Percentiles rank a stretch among this genome's conserved stretches.
These are phyloP conservation scores for Calycopis cecrops DNA, from an alignment of 1,140 invertebrate genomes.

Conservation along the genomic window DNA sequence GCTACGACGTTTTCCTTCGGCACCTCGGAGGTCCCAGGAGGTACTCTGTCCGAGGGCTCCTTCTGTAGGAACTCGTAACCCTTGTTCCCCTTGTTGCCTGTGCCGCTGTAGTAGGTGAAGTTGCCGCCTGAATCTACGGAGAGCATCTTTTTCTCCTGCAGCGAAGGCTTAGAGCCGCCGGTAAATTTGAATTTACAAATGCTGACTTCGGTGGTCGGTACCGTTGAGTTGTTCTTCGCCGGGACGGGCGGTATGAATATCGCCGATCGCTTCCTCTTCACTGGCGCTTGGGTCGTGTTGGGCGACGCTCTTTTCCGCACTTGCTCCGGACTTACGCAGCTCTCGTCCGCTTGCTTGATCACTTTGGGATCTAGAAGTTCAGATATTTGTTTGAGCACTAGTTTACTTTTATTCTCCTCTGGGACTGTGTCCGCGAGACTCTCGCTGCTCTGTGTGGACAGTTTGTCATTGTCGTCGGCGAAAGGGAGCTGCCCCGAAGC, in stretches of 20 bases:
- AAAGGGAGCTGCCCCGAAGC: slow-evolving; percentile 54
- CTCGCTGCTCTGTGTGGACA: slow-evolving; percentile 36
- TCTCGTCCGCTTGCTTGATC: slow-evolving; percentile 46
- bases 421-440: slow-evolving; percentile 38
- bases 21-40: slow-evolving; percentile 36
- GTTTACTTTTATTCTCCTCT: slow-evolving; percentile 59
- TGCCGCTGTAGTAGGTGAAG: slow-evolving; percentile 87
- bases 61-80: slow-evolving; percentile 86
- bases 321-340: slow-evolving; percentile 41
- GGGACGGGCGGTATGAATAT: slow-evolving; percentile 89
- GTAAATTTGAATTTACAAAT: slow-evolving; percentile 96
- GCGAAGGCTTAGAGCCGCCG: slow-evolving; percentile 86
- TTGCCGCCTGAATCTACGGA: slow-evolving; percentile 91
- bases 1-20: slow-evolving; percentile 49
- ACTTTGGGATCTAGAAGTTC: slow-evolving; percentile 68
- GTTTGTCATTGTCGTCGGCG: slow-evolving; percentile 42
- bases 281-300: slow-evolving; percentile 61
- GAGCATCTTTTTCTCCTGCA: slow-evolving; percentile 93
- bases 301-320: slow-evolving; percentile 46
- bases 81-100: slow-evolving; percentile 85
- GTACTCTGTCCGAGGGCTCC: slow-evolving; percentile 76
- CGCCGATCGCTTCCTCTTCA: slow-evolving; percentile 85
- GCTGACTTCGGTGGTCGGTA: slow-evolving; percentile 87
- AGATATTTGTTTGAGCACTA: slow-evolving; percentile 63
- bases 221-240: slow-evolving; percentile 80